Evolutionary conservation across 2,888 invertebrate genomes (phyloP).

Genomic region (Nowickia ferox): DNA sequence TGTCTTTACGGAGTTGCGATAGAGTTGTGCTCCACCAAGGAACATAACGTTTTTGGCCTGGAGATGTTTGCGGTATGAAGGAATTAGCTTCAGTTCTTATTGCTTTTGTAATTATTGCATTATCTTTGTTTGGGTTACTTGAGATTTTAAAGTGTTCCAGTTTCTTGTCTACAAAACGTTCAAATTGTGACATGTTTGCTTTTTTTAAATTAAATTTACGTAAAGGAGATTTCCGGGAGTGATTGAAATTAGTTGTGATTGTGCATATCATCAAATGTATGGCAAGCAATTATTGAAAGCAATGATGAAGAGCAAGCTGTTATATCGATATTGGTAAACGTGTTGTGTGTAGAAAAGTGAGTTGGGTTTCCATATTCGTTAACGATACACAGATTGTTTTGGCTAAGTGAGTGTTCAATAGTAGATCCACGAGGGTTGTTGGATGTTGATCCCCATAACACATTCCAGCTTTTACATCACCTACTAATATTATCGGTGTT

Average conservation of each 20-base stretch:
- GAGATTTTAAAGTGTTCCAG: not conserved
- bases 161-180: slow-evolving; percentile 8
- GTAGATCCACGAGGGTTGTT: not conserved
- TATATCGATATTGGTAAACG: no score
- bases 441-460: slow-evolving; percentile 30
- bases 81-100: not conserved
- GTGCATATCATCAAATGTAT: no score
- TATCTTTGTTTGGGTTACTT: not conserved
- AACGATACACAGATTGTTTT: not conserved
- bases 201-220: no score
- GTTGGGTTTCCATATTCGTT: not conserved
- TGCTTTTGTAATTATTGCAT: not conserved
- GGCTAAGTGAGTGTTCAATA: not conserved
- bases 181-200: no score
- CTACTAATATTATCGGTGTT: not conserved
- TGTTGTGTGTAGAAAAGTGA: not conserved
- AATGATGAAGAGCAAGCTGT: no score
- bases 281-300: no score
- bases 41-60: not conserved
- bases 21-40: slow-evolving; percentile 10
- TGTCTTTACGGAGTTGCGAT: not conserved
- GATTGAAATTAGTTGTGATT: no score
- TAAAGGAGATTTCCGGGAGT: not conserved
- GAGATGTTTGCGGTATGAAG: slow-evolving; percentile 13
- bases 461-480: slow-evolving; percentile 23